Evolutionary conservation across 1,140 invertebrate species (phyloP), one percentile per base, ranked within the genome.

Genomic region (Argopecten irradians): DNA sequence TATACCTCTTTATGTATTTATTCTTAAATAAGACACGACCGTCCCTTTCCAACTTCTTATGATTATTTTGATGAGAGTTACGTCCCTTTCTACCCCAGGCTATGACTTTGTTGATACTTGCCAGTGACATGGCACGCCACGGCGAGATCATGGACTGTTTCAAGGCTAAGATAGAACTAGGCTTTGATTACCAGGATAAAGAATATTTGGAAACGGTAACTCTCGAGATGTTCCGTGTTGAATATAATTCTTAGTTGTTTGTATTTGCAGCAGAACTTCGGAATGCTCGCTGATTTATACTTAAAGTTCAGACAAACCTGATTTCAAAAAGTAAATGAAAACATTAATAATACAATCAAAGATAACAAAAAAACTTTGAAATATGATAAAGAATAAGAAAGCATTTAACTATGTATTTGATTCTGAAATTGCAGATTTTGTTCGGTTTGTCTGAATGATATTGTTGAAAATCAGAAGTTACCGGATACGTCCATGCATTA

Each of bases 111-210:
- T 90, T 95, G 43, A 95, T 96, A 39, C 90, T 96, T 84, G 95
- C 95, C 7, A 96, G 95, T 36, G 95, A 96, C 88, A 96, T 96
- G 95, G 95, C 95, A 19, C 88, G 94, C 16, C 95, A 96, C 90
- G 94, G 93, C 32, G 95, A 95, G 89, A 95, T 96, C 33, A 94
- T 96, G 92, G 94, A 95, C 35, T 92, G 92, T 55, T 96, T 96
- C 90, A 95, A 95, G 86, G 88, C 91, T 33, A 95, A 94, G 86
- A 87, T 95, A 14, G 92, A 93, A n/a, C 88, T 88, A 22, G 92
- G 91, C 34, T 95, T 94, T 91, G 93, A 95, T 86, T 93, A 92
- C 93, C 90, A 92, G 55, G 92, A 92, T 86, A 95, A 95, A 84
- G 95, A 95, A 11, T 91, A 94, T 88, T 82, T 95, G 34, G 94